Evolutionary conservation across 2,888 invertebrate genomes (phyloP).

Genomic region (Elegia similella): DNA sequence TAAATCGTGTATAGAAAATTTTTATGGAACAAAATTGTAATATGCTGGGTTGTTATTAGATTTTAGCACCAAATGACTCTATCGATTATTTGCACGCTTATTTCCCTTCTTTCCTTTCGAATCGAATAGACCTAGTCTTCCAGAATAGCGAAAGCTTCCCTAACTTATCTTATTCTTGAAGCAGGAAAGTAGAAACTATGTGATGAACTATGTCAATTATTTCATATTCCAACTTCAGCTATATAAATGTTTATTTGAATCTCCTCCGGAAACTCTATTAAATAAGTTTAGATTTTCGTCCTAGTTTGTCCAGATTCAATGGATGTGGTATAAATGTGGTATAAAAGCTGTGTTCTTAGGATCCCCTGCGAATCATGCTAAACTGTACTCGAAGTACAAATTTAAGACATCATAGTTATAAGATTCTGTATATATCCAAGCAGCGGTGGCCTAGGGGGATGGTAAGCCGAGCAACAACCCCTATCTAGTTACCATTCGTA

Average conservation of each 20-base stretch:
- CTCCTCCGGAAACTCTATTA: constrained; percentile 48
- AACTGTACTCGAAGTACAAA: constrained; percentile 52
- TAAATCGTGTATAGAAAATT: constrained; percentile 61
- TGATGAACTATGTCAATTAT: constrained; percentile 81
- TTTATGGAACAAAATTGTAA: constrained; percentile 50
- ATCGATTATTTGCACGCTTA: constrained; percentile 62
- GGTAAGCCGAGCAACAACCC: too few relatives aligned
- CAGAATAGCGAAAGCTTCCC: constrained; percentile 70
- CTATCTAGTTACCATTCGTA: too few relatives aligned
- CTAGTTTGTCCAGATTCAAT: constrained; percentile 68
- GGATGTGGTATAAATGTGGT: constrained; percentile 75
- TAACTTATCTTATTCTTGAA: constrained; percentile 62
- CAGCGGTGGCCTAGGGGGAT: too few relatives aligned
- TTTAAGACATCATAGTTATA: constrained; percentile 17
- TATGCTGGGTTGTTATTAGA: constrained; percentile 58
- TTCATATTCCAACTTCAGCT: constrained; percentile 68
- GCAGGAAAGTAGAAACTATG: constrained; percentile 76
- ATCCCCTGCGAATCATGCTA: constrained; percentile 53
- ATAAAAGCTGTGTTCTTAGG: constrained; percentile 71
- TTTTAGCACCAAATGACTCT: constrained; percentile 55
- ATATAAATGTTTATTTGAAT: constrained; percentile 43
- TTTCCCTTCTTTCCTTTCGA: constrained; percentile 46
- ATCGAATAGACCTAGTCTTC: constrained; percentile 70
- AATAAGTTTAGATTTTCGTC: constrained; percentile 60
- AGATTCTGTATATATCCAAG: neutral